Base-by-base conservation (phyloP, 2,888 invertebrate species). In the Habroteleia sp. region DNA sequence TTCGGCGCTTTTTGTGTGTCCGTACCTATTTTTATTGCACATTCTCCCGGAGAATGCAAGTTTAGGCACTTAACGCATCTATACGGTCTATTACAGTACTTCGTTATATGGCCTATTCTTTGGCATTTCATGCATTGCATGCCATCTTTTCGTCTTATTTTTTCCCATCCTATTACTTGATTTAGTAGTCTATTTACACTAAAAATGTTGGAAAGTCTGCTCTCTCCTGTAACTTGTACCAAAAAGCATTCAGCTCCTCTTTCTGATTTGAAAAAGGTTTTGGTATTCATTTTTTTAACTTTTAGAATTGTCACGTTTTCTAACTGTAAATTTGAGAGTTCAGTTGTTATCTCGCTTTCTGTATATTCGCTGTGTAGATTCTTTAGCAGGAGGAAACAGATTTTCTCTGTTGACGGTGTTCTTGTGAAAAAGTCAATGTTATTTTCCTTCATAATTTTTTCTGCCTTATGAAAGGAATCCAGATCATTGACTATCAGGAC, bases 81-180 rank as follows among this genome's bases (percentile, higher is more conserved):
- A 27, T 27, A 27, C 1, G 4, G 6, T 7, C 4, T 3, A 7
- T 27, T 7, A 7, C 27, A 27, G 7, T 27, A 7, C 7, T 27
- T 20, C 2, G 20, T 5, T 2, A 20, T 20, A 20, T 20, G 20
- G 2, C 29, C 29, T 2, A 29, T 5, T 33, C 33, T 33, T 7
- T 33, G 33, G 33, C 33, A 33, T 3, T 33, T 33, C 13, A 11
- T 33, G 33, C 33, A 33, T 33, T 33, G 33, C 1, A 33, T 33
- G 33, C 33, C 11, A 10, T 11, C 33, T 33, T 33, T 33, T 33
- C 10, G 8, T 33, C 11, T 33, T 2, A 33, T 33, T 7, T 27
- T 27, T 7, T 27, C 27, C 27, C 27, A 27, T 7, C 27, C 1
- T 1, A 27, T 7, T 1, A 27, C n/a, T 1, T 27, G 27, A 7